These are phyloP conservation scores for Eufriesea mexicana DNA, from an alignment of 1,140 invertebrate genomes.

Conservation along the genomic window DNA sequence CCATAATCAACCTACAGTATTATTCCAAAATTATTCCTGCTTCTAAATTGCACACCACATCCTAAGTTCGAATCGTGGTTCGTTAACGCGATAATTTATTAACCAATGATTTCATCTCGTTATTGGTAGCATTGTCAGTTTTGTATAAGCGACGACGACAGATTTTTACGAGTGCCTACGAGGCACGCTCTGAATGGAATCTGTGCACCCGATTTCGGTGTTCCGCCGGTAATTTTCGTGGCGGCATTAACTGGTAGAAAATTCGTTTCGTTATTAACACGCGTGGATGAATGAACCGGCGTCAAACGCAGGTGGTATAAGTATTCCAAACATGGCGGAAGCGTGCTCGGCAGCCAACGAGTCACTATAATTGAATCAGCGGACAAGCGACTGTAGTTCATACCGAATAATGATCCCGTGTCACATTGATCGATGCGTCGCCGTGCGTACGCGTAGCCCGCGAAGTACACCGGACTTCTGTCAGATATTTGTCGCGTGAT, in stretches of 20 bases:
- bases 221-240: constrained; percentile 55
- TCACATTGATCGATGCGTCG: constrained; percentile 36
- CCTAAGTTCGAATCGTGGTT: too few species aligned
- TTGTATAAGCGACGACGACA: too few species aligned
- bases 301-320: constrained; percentile 69
- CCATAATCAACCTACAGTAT: too few species aligned
- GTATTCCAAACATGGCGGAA: constrained; percentile 61
- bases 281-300: constrained; percentile 58
- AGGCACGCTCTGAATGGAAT: neutral
- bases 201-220: constrained; percentile 67
- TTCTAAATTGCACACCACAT: too few species aligned
- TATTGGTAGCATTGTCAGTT: too few species aligned
- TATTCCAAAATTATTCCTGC: too few species aligned
- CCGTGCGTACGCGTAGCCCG: constrained; percentile 41
- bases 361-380: constrained; percentile 63
- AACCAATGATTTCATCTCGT: too few species aligned
- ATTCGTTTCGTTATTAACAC: constrained; percentile 67
- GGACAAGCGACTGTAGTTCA: constrained; percentile 67
- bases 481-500: constrained; percentile 52
- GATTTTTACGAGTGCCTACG: constrained; percentile 8
- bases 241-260: constrained; percentile 58
- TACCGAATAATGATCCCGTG: constrained; percentile 63
- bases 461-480: constrained; percentile 27
- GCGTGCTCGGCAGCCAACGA: constrained; percentile 10
- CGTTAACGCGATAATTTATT: too few species aligned